phyloP scores from a whole-genome alignment of 2,888 invertebrate genomes.

The Zootermopsis nevadensis region DNA sequence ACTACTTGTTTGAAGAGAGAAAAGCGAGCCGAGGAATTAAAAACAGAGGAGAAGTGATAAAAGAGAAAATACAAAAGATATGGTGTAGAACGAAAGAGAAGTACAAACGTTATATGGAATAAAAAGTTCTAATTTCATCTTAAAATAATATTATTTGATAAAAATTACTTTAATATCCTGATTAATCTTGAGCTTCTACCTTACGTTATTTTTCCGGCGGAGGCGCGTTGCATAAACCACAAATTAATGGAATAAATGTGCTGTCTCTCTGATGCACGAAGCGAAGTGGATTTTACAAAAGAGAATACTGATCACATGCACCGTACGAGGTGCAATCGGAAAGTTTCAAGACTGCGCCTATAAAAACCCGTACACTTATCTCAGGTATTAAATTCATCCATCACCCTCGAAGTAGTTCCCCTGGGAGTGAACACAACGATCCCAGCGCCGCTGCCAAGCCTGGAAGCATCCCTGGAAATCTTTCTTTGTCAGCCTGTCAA shows the following conservation, averaged over 20 bases:
- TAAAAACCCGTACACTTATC: too few relatives aligned
- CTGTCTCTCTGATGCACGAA: too few relatives aligned
- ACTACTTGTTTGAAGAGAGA: constrained; percentile 19
- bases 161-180: constrained; percentile 8
- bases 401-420: too few relatives aligned
- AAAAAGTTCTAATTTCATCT: constrained; percentile 1
- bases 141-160: neutral
- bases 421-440: too few relatives aligned
- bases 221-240: neutral
- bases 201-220: neutral
- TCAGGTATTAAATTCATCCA: too few relatives aligned
- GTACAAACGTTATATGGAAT: neutral
- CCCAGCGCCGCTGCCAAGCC: too few relatives aligned
- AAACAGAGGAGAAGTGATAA: neutral
- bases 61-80: neutral
- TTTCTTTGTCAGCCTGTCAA: too few relatives aligned
- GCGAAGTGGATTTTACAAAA: too few relatives aligned
- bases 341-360: too few relatives aligned
- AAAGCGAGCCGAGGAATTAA: constrained; percentile 12
- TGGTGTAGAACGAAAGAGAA: neutral
- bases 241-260: neutral
- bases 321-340: too few relatives aligned
- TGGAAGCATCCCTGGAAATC: too few relatives aligned
- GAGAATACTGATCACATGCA: too few relatives aligned
- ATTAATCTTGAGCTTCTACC: neutral